Base-by-base conservation (phyloP, 2,113 vertebrate genomes). In the Microcebus murinus region DNA sequence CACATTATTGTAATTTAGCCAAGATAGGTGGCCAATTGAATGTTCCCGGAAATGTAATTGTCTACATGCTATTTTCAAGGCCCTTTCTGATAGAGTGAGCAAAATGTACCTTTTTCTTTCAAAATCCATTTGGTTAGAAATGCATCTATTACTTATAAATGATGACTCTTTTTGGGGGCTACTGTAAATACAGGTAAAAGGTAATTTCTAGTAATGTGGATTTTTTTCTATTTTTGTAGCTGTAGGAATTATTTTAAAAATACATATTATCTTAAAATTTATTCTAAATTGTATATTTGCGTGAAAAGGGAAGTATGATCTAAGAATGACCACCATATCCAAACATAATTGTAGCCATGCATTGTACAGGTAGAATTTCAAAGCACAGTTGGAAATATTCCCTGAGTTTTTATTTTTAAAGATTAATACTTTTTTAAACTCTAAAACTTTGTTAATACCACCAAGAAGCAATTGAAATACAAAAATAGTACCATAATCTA, bases 1-100 rank as follows among this genome's bases (percentile, higher is more conserved):
- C 42, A 92, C 95, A 97, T 97, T 96, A 96, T 87, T 95, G 87
- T 96, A 97, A 97, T 95, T 97, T 96, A 95, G 84, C 96, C 85
- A 92, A 93, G 93, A 93, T 92, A 97, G 94, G 95, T 93, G 94
- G 76, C 95, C 97, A 95, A 91, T 94, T 97, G 95, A 96, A 97
- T 92, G 93, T 93, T 97, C 90, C 36, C 45, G 6, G 93, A 80
- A 90, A 92, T 96, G 95, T 98, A 97, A 97, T 97, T 96, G 90
- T 90, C 91, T 96, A 39, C 67, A 65, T 85, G 90, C 71, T 94
- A 88, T 94, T 98, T 97, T 76, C 84, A 96, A 93, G 83, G 57
- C 68, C 84, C 61, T 95, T 96, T 94, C 80, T 87, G 65, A 96
- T 95, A 90, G 67, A 93, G 71, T 71, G 94, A 68, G 42, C 67